phyloP scores from a whole-genome alignment of 1,140 invertebrate species.

The Plectrocnemia conspersa region DNA sequence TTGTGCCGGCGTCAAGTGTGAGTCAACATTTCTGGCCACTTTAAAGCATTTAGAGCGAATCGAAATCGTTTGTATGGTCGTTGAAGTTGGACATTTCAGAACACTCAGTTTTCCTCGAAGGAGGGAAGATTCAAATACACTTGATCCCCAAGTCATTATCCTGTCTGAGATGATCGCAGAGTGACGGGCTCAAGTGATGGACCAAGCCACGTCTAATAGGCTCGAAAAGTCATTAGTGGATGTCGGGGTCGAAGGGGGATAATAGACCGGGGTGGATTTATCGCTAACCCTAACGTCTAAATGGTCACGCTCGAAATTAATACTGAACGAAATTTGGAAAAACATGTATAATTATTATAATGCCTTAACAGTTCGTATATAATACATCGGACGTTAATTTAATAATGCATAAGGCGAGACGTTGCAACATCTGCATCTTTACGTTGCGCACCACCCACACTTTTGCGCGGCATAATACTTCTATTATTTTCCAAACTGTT shows the following conservation, averaged over 20 bases:
- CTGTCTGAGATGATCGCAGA: conserved; percentile 26
- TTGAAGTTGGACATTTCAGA: too few species aligned
- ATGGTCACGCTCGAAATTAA: background rate
- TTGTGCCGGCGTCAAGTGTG: too few species aligned
- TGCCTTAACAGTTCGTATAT: background rate
- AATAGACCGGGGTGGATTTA: conserved; percentile 1
- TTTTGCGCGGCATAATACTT: conserved; percentile 3
- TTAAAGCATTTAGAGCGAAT: too few species aligned
- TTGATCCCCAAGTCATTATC: conserved; percentile 25
- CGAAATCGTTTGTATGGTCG: too few species aligned
- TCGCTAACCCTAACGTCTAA: background rate
- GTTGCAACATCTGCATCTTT: conserved; percentile 14
- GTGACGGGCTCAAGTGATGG: conserved; percentile 24
- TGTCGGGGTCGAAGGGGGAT: conserved; percentile 6
- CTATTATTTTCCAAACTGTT: conserved; percentile 30
- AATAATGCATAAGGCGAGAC: background rate
- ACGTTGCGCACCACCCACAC: conserved; percentile 5
- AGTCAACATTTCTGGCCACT: too few species aligned
- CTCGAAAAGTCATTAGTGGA: conserved; percentile 33
- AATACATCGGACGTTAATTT: too few species aligned
- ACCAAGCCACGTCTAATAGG: conserved; percentile 32
- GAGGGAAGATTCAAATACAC: conserved; percentile 7
- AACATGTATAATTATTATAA: background rate
- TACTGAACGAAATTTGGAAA: background rate
- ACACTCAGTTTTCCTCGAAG: too few species aligned